Evolutionary conservation across 2,113 vertebrate species (phyloP), one percentile per base, ranked within the genome.

Genomic region (Dolichallabes microphthalmus): DNA sequence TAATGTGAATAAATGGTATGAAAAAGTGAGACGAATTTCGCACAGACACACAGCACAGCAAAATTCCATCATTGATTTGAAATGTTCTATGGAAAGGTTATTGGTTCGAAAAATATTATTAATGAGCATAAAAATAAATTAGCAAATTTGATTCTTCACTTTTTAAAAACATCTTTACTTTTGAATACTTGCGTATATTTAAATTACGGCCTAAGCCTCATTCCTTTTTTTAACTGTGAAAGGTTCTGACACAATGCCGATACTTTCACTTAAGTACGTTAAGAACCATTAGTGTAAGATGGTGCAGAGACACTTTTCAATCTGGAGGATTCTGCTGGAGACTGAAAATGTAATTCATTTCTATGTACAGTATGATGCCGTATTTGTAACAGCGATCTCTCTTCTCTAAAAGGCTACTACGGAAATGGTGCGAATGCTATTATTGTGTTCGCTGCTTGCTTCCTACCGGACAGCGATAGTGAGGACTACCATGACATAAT

Each of bases 391-490:
- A 39, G 19, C 69, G 27, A 61, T 78, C 17, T 85, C 58, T 77
- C 83, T 78, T 60, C 4, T 93, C 94, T 85, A 84, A 89, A 90
- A 99, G 98, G 98, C 85, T 99, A 99, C 95, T 99, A 99, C 91
- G 93, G 95, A 86, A 97, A 96, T 83, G 93, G 92, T 27, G 93
- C 95, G 88, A 98, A 98, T 92, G 97, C 98, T 89, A 99, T 99
- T 94, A 99, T 99, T 93, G 97, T 99, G 89, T 99, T 99, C 91
- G 96, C 97, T 0, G 98, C 98, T 50, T 99, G 98, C 91, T 99
- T 98, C 94, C 96, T 99, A 92, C 98, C 98, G 84, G 98, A 99
- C 92, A 99, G 98, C 89, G 95, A 95, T 93, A 94, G 94, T 89
- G 94, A 95, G n/a, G 97, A 99, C 92, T 99, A 99, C 93, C 96